Percentiles rank a stretch among this genome's conserved stretches.
phyloP scores from a whole-genome alignment of 1,140 invertebrate species.

The Belonocnema kinseyi region DNA sequence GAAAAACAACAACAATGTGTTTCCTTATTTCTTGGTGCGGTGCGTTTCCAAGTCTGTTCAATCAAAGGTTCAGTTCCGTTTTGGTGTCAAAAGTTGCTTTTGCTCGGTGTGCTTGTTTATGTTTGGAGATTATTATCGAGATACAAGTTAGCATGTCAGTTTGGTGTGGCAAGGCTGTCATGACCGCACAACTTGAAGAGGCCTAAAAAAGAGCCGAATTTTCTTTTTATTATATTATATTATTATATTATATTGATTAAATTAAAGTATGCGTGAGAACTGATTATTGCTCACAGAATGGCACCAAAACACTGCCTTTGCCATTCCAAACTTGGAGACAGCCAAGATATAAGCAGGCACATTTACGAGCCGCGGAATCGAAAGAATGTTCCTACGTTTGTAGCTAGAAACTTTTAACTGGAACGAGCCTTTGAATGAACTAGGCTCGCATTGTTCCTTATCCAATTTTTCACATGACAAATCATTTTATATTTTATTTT shows the following conservation, averaged over 20 bases:
- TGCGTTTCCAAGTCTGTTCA: slow-evolving; percentile 75
- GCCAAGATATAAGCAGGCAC: slow-evolving; percentile 79
- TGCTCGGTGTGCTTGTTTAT: slow-evolving; percentile 79
- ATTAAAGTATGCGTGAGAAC: slow-evolving; percentile 40
- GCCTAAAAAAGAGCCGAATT: slow-evolving; percentile 37
- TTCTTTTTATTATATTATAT: slow-evolving; percentile 37
- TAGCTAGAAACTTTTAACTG: slow-evolving; percentile 39
- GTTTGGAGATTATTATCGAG: slow-evolving; percentile 62
- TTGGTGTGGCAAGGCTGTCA: slow-evolving; percentile 78
- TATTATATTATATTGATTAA: not conserved
- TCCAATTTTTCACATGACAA: slow-evolving; percentile 5
- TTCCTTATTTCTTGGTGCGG: slow-evolving; percentile 77
- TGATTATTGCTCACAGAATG: slow-evolving; percentile 68
- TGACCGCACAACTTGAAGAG: slow-evolving; percentile 66
- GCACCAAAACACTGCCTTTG: slow-evolving; percentile 85
- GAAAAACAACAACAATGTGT: slow-evolving; percentile 66
- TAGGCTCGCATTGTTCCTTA: slow-evolving; percentile 40
- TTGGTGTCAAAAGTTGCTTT: slow-evolving; percentile 78
- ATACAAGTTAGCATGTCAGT: slow-evolving; percentile 65
- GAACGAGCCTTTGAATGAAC: slow-evolving; percentile 70
- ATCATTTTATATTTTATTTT: slow-evolving; percentile 1
- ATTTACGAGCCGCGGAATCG: slow-evolving; percentile 66
- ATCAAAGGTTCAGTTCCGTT: slow-evolving; percentile 79
- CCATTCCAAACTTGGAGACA: slow-evolving; percentile 79
- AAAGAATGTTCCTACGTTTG: slow-evolving; percentile 43